Evolutionary conservation across 35 echinoderm and acorn worm species (phyloP).

Genomic region (Strongylocentrotus purpuratus): DNA sequence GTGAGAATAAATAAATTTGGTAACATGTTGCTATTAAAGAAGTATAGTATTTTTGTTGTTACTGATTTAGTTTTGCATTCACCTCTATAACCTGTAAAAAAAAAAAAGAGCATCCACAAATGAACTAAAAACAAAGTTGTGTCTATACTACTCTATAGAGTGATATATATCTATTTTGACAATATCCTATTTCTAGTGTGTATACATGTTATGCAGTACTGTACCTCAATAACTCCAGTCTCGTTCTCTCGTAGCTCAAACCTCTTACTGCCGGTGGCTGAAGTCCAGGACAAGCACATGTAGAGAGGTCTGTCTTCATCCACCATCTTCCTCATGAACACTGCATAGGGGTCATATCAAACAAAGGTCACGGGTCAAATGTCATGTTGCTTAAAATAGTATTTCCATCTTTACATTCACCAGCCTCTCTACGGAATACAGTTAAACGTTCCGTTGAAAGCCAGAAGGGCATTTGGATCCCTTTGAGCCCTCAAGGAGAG

Average conservation of each 20-base stretch:
- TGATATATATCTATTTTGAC: background rate
- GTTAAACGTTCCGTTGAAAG: background rate
- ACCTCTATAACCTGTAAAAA: no score
- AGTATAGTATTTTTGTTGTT: no score
- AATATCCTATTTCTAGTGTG: background rate
- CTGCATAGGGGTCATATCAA: constrained; percentile 42
- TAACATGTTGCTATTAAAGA: no score
- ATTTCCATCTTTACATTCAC: background rate
- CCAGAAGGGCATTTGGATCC: background rate
- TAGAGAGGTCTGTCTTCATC: constrained; percentile 86
- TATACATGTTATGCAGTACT: no score
- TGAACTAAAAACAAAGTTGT: no score
- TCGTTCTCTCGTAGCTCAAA: constrained; percentile 98
- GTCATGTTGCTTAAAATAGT: background rate
- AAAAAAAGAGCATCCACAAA: no score
- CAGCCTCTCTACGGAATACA: background rate
- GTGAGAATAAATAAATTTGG: no score
- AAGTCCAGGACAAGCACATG: constrained; percentile 74
- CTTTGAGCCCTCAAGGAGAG: no score
- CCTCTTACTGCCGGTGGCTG: constrained; percentile 69
- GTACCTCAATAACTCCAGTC: constrained; percentile 85
- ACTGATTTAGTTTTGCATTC: no score
- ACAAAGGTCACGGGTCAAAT: background rate
- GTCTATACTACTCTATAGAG: background rate
- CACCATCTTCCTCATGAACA: constrained; percentile 69